Percentiles rank a stretch among this genome's conserved stretches.
These are phyloP conservation scores for Ictalurus furcatus DNA, from an alignment of 2,113 vertebrate genomes.

Conservation along the genomic window DNA sequence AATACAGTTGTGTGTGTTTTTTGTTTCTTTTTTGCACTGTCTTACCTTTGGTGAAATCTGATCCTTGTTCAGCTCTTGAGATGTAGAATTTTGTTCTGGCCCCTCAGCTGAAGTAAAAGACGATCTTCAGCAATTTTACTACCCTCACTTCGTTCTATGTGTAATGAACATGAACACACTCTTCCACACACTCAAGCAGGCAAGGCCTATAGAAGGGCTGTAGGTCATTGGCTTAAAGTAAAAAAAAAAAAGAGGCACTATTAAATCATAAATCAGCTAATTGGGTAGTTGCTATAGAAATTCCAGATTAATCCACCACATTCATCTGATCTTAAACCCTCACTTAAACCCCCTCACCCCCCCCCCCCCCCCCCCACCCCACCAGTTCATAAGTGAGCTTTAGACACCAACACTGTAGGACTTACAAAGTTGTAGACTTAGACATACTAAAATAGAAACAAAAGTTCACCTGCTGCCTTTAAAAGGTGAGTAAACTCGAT, in stretches of 20 bases:
- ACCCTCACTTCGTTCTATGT: neutral
- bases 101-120: constrained; percentile 11
- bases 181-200: neutral
- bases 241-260: constrained; percentile 21
- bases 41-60: constrained; percentile 9
- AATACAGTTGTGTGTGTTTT: neutral
- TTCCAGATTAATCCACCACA: constrained; percentile 55
- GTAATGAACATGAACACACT: neutral
- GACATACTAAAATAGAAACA: no score
- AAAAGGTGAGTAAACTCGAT: no score
- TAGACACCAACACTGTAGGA: neutral
- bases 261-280: neutral
- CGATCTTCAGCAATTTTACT: neutral
- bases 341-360: constrained; percentile 17
- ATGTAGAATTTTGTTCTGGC: constrained; percentile 11
- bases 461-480: no score
- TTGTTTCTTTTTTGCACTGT: neutral
- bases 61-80: neutral
- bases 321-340: constrained; percentile 58
- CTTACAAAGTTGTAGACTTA: no score
- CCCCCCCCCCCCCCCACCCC: neutral
- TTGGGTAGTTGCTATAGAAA: constrained; percentile 15
- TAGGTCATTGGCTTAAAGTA: constrained; percentile 2
- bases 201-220: neutral
- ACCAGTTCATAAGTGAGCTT: constrained; percentile 26